Evolutionary conservation across 1,140 invertebrate genomes (phyloP), one percentile per base, ranked within the genome.

Genomic region (Drosophila carrolli): DNA sequence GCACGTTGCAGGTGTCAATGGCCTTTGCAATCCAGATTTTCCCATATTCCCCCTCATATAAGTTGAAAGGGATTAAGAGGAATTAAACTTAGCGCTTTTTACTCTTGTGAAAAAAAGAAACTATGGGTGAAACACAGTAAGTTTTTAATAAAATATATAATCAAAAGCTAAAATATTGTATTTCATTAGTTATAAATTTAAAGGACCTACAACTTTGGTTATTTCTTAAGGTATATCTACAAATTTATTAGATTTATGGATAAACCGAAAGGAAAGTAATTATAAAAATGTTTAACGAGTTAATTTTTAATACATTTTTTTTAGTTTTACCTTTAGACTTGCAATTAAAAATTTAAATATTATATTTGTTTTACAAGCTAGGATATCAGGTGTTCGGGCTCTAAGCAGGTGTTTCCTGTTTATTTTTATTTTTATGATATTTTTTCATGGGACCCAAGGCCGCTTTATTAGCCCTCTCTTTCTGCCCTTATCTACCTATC

Each of bases 1-100:
- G 19, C 51, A 59, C 54, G 68, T 59, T 41, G 44, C 47, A 51
- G 40, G 56, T 59, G 70, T 68, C 70, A 68, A 73, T 73, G 62
- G 40, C 48, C 50, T 16, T 57, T 47, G 55, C 7, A 32, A 32
- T 14, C 13, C 60, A 63, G 32, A 51, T 37, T 35, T 6, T 23
- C 13, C 27, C 29, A 29, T 23, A 16, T 27, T 38, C 11, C 38
- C 1, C 32, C 29, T 29, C 4, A 40, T 8, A 19, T 38, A 29
- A 41, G 35, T 27, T 43, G 8, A 27, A 29, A 23, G 37, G 41
- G 55, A 47, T 66, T 59, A 23, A 66, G 58, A 32, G 37, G 41
- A 46, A 47, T 66, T 59, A 41, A 66, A 66, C 13, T 48, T 29
- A n/a, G 23, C 2, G 23, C 8, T 47, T 47, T 27, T 19, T 7